Evolutionary conservation across 2,888 invertebrate species (phyloP).

Genomic region (Dolichomitus sp.): DNA sequence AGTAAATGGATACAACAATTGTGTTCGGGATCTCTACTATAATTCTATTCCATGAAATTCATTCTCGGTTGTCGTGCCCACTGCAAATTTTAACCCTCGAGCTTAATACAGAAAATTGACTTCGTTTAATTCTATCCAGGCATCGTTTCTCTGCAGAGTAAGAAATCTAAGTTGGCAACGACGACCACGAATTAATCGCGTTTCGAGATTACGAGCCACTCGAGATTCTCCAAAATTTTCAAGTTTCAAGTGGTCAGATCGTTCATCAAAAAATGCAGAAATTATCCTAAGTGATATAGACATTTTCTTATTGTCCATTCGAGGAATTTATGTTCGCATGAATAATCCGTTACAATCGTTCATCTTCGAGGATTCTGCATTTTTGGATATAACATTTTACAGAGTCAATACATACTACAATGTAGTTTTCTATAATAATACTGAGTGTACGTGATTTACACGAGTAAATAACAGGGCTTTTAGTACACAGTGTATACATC

Average conservation of each 20-base stretch:
- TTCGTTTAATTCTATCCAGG: constrained; percentile 49
- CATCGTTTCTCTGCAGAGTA: constrained; percentile 30
- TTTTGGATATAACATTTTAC: constrained; percentile 56
- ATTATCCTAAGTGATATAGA: constrained; percentile 14
- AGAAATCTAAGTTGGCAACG: constrained; percentile 38
- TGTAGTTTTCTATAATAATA: constrained; percentile 16
- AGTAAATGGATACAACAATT: constrained; percentile 54
- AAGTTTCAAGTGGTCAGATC: constrained; percentile 33
- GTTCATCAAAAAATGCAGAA: constrained; percentile 63
- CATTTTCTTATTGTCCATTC: constrained; percentile 57
- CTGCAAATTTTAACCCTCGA: constrained; percentile 17
- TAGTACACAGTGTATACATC: constrained; percentile 28
- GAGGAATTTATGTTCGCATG: constrained; percentile 43
- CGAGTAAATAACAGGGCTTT: constrained; percentile 36
- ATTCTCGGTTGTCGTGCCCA: constrained; percentile 6
- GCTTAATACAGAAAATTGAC: constrained; percentile 63
- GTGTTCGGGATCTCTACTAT: constrained; percentile 46
- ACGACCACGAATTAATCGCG: constrained; percentile 4
- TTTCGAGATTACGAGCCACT: background rate
- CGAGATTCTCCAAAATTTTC: constrained; percentile 33
- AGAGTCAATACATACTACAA: constrained; percentile 10
- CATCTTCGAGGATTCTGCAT: constrained; percentile 49
- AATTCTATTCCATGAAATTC: constrained; percentile 21
- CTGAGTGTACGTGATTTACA: constrained; percentile 31
- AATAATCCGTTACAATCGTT: constrained; percentile 18